A percentile compares a stretch with the other conserved stretches of the same genome.
Conservation (phyloP, 1,140 invertebrate species). For the Teleogryllus occipitalis region DNA sequence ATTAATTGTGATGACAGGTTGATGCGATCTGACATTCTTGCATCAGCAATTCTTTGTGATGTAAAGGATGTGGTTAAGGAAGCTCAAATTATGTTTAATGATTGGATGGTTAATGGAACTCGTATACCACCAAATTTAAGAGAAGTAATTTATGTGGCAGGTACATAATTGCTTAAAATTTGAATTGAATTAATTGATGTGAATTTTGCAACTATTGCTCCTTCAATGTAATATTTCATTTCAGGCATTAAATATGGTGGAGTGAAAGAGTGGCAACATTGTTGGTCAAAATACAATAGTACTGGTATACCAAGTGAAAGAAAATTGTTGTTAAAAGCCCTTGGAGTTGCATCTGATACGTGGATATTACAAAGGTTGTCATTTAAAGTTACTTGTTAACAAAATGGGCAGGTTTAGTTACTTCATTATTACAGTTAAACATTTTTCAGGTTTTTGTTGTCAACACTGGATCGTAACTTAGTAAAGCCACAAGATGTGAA, state of each 20-base stretch:
- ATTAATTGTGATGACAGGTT: conserved; percentile 35
- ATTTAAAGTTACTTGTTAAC: background rate
- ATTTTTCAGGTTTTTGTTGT: conserved; percentile 48
- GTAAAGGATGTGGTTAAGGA: conserved; percentile 52
- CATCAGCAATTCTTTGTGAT: conserved; percentile 52
- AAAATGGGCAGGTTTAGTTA: background rate
- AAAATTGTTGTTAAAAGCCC: conserved; percentile 54
- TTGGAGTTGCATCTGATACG: conserved; percentile 59
- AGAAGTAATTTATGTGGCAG: conserved; percentile 64
- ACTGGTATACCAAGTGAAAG: conserved; percentile 60
- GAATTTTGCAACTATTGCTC: no score
- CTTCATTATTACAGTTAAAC: background rate
- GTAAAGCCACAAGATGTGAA: conserved; percentile 62
- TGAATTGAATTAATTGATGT: background rate
- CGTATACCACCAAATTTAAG: conserved; percentile 59
- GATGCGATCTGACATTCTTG: conserved; percentile 46
- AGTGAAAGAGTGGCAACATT: conserved; percentile 63
- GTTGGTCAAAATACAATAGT: conserved; percentile 59
- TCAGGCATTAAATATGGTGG: conserved; percentile 51
- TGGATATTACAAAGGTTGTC: conserved; percentile 60
- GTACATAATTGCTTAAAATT: conserved; percentile 31
- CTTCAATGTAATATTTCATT: background rate
- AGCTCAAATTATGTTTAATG: conserved; percentile 51
- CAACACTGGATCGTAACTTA: conserved; percentile 52
- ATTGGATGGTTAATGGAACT: conserved; percentile 53